Evolutionary conservation across 2,797 vertebrate genomes (phyloP).

Genomic region (Argyrosomus regius): DNA sequence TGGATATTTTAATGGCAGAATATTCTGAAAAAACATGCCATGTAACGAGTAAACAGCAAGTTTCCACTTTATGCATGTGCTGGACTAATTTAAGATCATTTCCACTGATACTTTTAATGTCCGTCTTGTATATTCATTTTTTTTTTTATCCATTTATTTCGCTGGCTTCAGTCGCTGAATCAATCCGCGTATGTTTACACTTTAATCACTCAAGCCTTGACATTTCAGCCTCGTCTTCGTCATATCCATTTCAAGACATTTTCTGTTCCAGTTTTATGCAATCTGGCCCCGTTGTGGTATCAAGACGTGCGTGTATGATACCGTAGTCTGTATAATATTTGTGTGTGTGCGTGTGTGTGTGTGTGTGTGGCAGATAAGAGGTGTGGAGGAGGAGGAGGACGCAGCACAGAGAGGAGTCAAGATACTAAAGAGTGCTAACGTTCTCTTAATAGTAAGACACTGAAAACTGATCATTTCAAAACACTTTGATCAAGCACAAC

Average conservation of each 20-base stretch:
- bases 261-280: conserved; percentile 1
- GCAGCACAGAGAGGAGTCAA: conserved; percentile 5
- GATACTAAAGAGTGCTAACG: conserved; percentile 5
- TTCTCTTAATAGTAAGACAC: background rate
- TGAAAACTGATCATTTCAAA: conserved; percentile 22
- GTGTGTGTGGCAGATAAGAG: conserved; percentile 16
- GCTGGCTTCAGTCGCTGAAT: background rate
- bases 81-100: conserved; percentile 12
- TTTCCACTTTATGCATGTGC: background rate
- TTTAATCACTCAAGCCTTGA: conserved; percentile 25
- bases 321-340: background rate
- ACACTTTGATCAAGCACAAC: conserved; percentile 3
- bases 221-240: conserved; percentile 13
- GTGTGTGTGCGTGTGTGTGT: background rate
- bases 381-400: conserved; percentile 21
- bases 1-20: background rate
- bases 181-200: conserved; percentile 26
- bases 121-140: background rate
- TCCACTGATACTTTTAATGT: conserved; percentile 1
- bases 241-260: conserved; percentile 7
- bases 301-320: background rate
- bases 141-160: background rate
- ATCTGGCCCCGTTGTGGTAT: conserved; percentile 3
- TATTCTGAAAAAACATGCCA: background rate
- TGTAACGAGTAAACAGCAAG: conserved; percentile 10